A percentile compares a stretch with the other conserved stretches of the same genome.
These are phyloP conservation scores for Serinus canaria DNA, from an alignment of 2,113 vertebrate genomes.

Conservation along the genomic window DNA sequence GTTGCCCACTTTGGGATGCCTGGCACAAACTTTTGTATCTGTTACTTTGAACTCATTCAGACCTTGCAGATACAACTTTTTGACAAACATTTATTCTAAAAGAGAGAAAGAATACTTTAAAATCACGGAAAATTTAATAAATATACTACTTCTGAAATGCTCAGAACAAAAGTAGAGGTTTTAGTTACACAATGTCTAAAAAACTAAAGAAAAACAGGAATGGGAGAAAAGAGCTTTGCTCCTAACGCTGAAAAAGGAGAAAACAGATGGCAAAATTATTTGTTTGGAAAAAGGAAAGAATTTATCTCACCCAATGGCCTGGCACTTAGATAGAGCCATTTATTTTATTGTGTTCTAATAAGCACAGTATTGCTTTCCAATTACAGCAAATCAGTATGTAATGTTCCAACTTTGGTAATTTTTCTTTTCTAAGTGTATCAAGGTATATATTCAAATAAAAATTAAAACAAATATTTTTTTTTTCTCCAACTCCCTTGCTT, in stretches of 20 bases:
- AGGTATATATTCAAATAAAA: background rate
- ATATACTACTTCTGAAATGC: background rate
- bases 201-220: background rate
- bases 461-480: background rate
- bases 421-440: background rate
- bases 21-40: background rate
- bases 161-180: background rate
- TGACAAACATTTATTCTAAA: background rate
- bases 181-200: background rate
- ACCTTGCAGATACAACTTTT: background rate
- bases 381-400: background rate
- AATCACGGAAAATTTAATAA: background rate
- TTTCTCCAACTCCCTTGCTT: accelerated
- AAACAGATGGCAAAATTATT: background rate
- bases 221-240: background rate
- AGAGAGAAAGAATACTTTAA: background rate
- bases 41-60: background rate
- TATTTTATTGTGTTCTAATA: background rate
- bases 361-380: background rate
- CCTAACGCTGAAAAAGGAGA: background rate
- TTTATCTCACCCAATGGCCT: background rate
- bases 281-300: background rate
- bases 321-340: background rate
- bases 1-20: background rate
- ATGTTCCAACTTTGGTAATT: background rate